Base-by-base conservation (phyloP, 1,140 invertebrate genomes). In the Pristionchus pacificus region DNA sequence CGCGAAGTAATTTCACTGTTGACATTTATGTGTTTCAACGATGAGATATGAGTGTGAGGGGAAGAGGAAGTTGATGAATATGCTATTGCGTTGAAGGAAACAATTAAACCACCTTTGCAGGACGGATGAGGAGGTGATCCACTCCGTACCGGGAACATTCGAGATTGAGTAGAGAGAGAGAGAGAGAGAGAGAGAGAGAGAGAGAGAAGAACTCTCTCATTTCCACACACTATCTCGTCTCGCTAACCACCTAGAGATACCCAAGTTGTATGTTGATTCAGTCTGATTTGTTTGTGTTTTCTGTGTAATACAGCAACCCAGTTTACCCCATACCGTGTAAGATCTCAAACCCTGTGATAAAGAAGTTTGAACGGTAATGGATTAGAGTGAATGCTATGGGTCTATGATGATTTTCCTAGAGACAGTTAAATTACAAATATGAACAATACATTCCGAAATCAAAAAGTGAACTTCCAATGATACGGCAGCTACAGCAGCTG, bases 61-160 rank as follows among this genome's bases (percentile, higher is more conserved):
- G 59, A 66, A 38, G 49, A 0, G 65, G 49, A 0, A 58, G 65
- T n/a, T n/a, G n/a, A n/a, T n/a, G n/a, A n/a, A n/a, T n/a, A n/a
- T n/a, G 65, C 65, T 66, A 2, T 38, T 58, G 24, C 24, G 65
- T 19, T 66, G 65, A 10, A 66, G 59, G 19, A 57, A 13, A 24
- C 49, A 57, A n/a, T 38, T 58, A 10, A 6, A 58, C 3, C n/a
- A 58, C 13, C 65, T 30, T 2, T 29, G 27, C 1, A 58, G 65
- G 65, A 19, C 13, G 49, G 29, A 31, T 15, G 29, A 38, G 29
- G 65, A 66, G 14, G 65, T 66, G 13, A 58, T 66, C 15, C 65
- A 66, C 15, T 27, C 25, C 10, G 27, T 57, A 1, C 49, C 30
- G 2, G 65, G 65, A 3, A 57, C 49, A 58, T 66, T 66, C 49